Evolutionary conservation across 2,797 vertebrate genomes (phyloP).

Genomic region (Staurois parvus): DNA sequence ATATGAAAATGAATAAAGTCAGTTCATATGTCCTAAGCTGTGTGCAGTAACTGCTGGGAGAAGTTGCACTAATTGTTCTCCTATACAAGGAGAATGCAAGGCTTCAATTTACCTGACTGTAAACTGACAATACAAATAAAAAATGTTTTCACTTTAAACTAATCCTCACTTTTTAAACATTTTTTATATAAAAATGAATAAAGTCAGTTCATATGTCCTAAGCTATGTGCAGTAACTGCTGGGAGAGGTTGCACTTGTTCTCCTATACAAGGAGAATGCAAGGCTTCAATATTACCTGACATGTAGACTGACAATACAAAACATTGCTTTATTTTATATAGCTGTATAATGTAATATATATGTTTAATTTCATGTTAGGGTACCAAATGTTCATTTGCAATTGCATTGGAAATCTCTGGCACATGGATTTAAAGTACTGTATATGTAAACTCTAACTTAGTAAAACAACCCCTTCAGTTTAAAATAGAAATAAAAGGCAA

Average conservation of each 20-base stretch:
- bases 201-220: slow-evolving; percentile 15
- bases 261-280: background rate
- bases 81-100: background rate
- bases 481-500: no score
- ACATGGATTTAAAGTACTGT: no score
- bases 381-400: no score
- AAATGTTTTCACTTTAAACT: slow-evolving; percentile 5
- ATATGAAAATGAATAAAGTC: slow-evolving; percentile 9
- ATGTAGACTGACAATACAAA: background rate
- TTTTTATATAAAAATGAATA: background rate
- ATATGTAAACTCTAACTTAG: no score
- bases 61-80: background rate
- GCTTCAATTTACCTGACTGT: background rate
- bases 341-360: no score
- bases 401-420: no score
- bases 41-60: background rate
- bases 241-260: background rate
- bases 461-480: no score
- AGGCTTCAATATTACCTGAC: background rate
- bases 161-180: slow-evolving; percentile 20
- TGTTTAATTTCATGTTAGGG: no score
- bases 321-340: no score
- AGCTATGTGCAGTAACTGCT: background rate
- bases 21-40: background rate
- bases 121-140: background rate